Evolutionary conservation across 2,888 invertebrate species (phyloP), one percentile per base, ranked within the genome.

Genomic region (Tenthredo scrophulariae): DNA sequence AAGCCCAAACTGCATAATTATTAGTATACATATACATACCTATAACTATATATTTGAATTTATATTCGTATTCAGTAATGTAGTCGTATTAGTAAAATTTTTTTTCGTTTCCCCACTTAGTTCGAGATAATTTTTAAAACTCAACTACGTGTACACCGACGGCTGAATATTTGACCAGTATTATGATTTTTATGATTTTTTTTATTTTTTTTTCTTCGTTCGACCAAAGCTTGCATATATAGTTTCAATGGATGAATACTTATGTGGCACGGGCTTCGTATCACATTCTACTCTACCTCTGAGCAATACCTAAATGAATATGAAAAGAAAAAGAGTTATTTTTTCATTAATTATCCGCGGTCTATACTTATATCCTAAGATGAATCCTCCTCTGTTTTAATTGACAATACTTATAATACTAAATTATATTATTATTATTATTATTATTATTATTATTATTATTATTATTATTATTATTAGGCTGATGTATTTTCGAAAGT

Each of bases 401-500:
- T 67, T 13, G n/a, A 70, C 13, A n/a, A 33, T 70, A 70, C 22
- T 70, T 37, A 70, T 67, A 70, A 15, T 33, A 37, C 1, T 29
- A n/a, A 33, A 15, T 37, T 3, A 15, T 70, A 67, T 70, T 70
- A 70, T 33, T 10, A 70, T 70, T 37, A 37, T 33, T 10, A 70
- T 70, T 37, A 37, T 33, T 10, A 70, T 70, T 37, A 37, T 33
- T 10, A 70, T 70, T 37, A 37, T 33, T 10, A 70, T 70, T 37
- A 37, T 33, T 10, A 70, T 70, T 37, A 37, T n/a, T 70, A 67
- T 70, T 70, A 70, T 33, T 10, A 70, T 70, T 37, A 37, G 37
- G 70, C 70, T 70, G 37, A 37, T 70, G 70, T 70, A 70, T 37
- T 70, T 70, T 70, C 70, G 29, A 70, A 70, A 70, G 37, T 70